These are phyloP conservation scores for Scaptomyza parva DNA, from an alignment of 2,888 invertebrate species.

Conservation along the genomic window DNA sequence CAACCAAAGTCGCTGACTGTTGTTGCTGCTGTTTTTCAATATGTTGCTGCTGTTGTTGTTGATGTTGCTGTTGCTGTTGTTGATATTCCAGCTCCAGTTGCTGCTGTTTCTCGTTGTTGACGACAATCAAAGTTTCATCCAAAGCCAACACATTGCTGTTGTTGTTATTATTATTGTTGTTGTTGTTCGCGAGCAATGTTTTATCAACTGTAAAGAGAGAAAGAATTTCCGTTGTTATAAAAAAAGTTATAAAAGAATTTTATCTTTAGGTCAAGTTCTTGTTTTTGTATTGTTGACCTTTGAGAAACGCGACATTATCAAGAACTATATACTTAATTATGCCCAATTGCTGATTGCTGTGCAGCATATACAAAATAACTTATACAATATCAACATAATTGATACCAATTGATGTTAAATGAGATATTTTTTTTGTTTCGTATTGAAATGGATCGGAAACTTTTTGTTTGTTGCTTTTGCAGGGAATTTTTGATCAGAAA, in stretches of 20 bases:
- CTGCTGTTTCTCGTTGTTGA: constrained; percentile 60
- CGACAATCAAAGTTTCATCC: constrained; percentile 55
- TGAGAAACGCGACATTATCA: constrained; percentile 1
- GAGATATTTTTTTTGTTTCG: constrained; percentile 44
- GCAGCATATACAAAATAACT: constrained; percentile 59
- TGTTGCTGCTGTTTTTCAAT: constrained; percentile 37
- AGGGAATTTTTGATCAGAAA: constrained; percentile 14
- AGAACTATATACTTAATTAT: constrained; percentile 11
- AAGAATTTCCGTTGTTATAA: constrained; percentile 22
- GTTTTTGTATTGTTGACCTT: not conserved
- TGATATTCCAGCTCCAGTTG: constrained; percentile 58
- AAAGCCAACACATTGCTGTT: constrained; percentile 36
- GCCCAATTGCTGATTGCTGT: constrained; percentile 60
- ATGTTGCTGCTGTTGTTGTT: constrained; percentile 29
- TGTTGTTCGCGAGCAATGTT: constrained; percentile 53
- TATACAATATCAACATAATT: constrained; percentile 69
- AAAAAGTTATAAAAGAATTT: constrained; percentile 6
- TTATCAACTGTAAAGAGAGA: constrained; percentile 62
- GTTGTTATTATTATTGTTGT: constrained; percentile 27
- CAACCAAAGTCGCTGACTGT: constrained; percentile 57
- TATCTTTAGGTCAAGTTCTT: constrained; percentile 2
- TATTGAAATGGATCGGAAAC: constrained; percentile 27
- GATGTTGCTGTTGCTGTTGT: constrained; percentile 53
- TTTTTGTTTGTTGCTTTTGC: constrained; percentile 1
- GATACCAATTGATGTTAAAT: constrained; percentile 74